Conservation (phyloP, 2,113 vertebrate species). For the Machaerirhynchus nigripectus region DNA sequence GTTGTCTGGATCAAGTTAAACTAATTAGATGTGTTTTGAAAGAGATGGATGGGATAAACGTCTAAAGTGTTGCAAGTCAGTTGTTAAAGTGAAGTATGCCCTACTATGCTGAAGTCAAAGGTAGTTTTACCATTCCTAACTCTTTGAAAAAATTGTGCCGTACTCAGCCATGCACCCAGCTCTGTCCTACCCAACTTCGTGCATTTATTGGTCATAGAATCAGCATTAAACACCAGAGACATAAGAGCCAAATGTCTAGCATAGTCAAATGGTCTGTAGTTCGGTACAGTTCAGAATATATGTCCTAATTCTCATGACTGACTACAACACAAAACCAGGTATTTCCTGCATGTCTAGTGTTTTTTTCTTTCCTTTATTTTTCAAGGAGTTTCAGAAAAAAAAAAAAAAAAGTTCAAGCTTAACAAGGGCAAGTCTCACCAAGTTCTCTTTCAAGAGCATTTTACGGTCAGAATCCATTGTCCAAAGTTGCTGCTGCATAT, state of each 20-base stretch:
- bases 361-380: conserved; percentile 4
- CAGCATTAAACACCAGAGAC: neutral
- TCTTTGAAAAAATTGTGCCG: neutral
- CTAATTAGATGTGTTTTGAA: neutral
- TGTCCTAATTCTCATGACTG: neutral
- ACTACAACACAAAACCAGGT: neutral
- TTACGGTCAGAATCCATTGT: neutral
- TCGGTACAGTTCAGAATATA: neutral
- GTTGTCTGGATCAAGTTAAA: neutral
- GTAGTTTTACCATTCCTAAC: neutral
- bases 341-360: neutral
- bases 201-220: conserved; percentile 12
- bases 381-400: neutral
- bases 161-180: neutral
- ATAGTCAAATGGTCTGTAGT: neutral
- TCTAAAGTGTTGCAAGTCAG: neutral
- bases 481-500: neutral
- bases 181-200: neutral
- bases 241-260: neutral
- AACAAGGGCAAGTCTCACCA: neutral
- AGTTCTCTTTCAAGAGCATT: neutral
- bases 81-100: neutral
- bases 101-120: neutral
- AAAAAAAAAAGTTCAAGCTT: neutral
- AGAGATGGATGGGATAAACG: neutral